A percentile compares a stretch with the other conserved stretches of the same genome.
These are phyloP conservation scores for Tetramorium simillimum DNA, from an alignment of 1,140 invertebrate genomes.

Conservation along the genomic window DNA sequence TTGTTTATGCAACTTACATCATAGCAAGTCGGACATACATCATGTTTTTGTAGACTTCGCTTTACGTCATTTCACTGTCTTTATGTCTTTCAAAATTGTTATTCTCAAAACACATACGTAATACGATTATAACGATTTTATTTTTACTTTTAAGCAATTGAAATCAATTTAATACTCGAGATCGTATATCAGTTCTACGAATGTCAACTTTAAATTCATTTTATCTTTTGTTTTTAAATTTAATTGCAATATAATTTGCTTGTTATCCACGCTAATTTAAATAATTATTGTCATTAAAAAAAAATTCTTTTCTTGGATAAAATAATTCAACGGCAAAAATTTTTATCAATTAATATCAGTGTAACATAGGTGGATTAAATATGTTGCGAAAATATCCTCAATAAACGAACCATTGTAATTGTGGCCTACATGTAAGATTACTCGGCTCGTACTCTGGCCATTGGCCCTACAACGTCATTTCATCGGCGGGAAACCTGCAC, in stretches of 20 bases:
- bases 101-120: background rate
- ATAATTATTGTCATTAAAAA: too few species aligned
- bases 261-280: background rate
- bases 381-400: background rate
- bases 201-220: background rate
- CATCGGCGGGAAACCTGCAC: constrained; percentile 53
- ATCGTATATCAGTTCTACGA: background rate
- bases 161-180: background rate
- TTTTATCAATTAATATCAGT: background rate
- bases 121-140: background rate
- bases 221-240: background rate
- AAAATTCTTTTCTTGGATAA: background rate
- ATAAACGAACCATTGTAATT: constrained; percentile 1
- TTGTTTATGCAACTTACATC: background rate
- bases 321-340: background rate
- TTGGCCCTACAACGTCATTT: constrained; percentile 55
- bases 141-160: background rate
- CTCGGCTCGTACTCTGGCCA: constrained; percentile 31
- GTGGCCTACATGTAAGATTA: background rate
- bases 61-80: background rate
- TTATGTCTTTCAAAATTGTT: constrained; percentile 1
- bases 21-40: background rate
- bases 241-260: constrained; percentile 1
- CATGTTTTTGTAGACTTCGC: background rate
- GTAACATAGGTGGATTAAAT: background rate